phyloP scores from a whole-genome alignment of 2,797 vertebrate genomes.

The Chloroceryle amazona region DNA sequence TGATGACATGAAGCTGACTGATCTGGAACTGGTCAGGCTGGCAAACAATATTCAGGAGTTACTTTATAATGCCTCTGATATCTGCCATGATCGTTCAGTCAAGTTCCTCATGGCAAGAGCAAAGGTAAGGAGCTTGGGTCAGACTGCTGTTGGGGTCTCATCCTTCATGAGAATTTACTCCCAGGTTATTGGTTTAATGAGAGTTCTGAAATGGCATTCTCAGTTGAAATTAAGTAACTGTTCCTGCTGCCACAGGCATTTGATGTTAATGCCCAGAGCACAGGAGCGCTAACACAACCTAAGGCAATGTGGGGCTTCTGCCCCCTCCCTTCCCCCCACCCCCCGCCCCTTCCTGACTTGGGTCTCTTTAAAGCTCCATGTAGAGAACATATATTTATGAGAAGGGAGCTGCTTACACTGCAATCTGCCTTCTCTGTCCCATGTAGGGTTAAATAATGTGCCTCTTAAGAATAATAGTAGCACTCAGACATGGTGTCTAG shows the following conservation, averaged over 20 bases:
- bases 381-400: neutral
- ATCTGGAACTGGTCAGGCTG: constrained; percentile 91
- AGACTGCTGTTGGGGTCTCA: neutral
- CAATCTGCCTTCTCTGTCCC: neutral
- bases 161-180: neutral
- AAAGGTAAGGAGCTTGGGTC: constrained; percentile 84
- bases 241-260: neutral
- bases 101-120: constrained; percentile 94
- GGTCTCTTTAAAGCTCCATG: neutral
- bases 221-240: neutral
- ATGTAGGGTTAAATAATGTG: neutral
- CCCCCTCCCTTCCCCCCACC: neutral
- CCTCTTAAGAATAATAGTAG: neutral
- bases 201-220: neutral
- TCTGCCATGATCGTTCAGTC: constrained; percentile 95
- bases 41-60: constrained; percentile 91
- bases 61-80: constrained; percentile 89
- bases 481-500: neutral
- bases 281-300: neutral
- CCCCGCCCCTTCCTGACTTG: neutral
- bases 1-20: constrained; percentile 91
- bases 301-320: neutral
- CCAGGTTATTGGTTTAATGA: neutral
- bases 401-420: neutral
- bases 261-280: neutral